Evolutionary conservation across 2,113 vertebrate genomes (phyloP).

Genomic region (Chascanopsetta lugubris): DNA sequence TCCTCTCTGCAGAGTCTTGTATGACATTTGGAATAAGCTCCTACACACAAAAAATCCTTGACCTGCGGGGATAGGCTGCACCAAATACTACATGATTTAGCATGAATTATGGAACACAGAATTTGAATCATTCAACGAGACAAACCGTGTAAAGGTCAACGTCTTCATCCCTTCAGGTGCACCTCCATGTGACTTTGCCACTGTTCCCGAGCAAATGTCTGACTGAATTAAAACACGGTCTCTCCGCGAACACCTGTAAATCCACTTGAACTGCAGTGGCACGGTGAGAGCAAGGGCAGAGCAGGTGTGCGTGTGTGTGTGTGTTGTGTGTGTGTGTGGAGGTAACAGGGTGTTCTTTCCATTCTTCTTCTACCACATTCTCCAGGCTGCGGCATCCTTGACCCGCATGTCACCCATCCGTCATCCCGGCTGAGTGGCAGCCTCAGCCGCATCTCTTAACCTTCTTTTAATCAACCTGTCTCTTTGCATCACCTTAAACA

Average conservation of each 20-base stretch:
- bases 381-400: slow-evolving; percentile 62
- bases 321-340: neutral
- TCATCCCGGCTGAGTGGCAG: slow-evolving; percentile 75
- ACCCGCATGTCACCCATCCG: slow-evolving; percentile 69
- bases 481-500: slow-evolving; percentile 77
- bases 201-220: slow-evolving; percentile 44
- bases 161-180: slow-evolving; percentile 36
- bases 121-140: slow-evolving; percentile 51
- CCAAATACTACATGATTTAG: slow-evolving; percentile 10
- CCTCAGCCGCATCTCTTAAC: slow-evolving; percentile 72
- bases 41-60: neutral
- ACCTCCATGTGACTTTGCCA: slow-evolving; percentile 60
- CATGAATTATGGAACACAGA: slow-evolving; percentile 36
- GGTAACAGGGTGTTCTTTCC: slow-evolving; percentile 22
- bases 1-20: neutral
- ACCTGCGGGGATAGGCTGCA: neutral
- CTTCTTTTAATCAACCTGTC: slow-evolving; percentile 84
- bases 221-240: slow-evolving; percentile 64
- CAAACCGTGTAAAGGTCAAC: slow-evolving; percentile 51
- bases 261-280: slow-evolving; percentile 43
- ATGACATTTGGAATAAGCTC: neutral
- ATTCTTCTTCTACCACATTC: slow-evolving; percentile 29
- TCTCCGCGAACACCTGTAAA: slow-evolving; percentile 64
- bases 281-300: neutral
- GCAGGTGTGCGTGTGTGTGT: slow-evolving; percentile 10